Evolutionary conservation across 2,113 vertebrate species (phyloP).

Genomic region (Theropithecus gelada): DNA sequence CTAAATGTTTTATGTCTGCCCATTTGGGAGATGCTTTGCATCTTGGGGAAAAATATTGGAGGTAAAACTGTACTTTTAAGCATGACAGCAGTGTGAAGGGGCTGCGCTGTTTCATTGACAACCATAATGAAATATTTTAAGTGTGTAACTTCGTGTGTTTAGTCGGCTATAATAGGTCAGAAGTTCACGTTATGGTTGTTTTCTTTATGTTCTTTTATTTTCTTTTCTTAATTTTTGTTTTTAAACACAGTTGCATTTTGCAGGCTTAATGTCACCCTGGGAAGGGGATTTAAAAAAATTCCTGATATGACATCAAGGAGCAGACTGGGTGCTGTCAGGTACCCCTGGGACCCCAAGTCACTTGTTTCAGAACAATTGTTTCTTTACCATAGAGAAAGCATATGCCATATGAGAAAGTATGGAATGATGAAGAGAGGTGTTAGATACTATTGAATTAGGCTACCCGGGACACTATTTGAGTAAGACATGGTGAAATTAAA

Average conservation of each 20-base stretch:
- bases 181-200: constrained; percentile 46
- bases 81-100: constrained; percentile 5
- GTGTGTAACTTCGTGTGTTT: constrained; percentile 30
- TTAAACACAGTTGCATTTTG: constrained; percentile 51
- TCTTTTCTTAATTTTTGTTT: neutral
- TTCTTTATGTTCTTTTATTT: neutral
- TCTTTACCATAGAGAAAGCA: neutral
- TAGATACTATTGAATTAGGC: neutral
- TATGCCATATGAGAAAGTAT: neutral
- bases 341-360: neutral
- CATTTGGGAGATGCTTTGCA: constrained; percentile 71
- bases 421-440: neutral
- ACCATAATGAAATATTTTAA: constrained; percentile 58
- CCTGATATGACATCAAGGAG: neutral
- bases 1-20: constrained; percentile 57
- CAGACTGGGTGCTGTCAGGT: constrained; percentile 20
- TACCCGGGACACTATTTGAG: neutral
- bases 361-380: constrained; percentile 37
- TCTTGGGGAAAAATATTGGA: neutral
- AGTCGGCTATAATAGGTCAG: constrained; percentile 41
- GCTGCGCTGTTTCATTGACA: constrained; percentile 63
- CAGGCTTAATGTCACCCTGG: neutral
- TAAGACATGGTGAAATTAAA: neutral
- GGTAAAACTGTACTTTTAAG: constrained; percentile 28
- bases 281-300: constrained; percentile 10